Conservation (phyloP, 2,888 invertebrate genomes). For the Parascotia fuliginaria region DNA sequence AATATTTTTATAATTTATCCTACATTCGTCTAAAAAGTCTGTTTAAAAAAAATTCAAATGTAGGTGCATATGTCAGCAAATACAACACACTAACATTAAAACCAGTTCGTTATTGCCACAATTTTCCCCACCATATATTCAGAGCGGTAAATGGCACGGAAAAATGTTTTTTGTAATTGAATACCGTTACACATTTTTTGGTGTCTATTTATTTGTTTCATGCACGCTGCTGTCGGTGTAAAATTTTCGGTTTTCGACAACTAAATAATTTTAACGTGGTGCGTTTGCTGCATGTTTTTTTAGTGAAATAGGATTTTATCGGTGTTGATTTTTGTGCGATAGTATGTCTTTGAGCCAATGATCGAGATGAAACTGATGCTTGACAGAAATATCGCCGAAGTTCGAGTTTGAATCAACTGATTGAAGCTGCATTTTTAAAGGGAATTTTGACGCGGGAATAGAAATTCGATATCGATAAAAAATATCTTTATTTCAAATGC, state of each 20-base stretch:
- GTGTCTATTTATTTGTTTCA: conserved; percentile 8
- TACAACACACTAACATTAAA: conserved; percentile 4
- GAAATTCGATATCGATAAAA: too few species aligned
- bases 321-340: neutral
- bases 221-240: conserved; percentile 1
- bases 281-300: neutral
- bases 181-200: conserved; percentile 29
- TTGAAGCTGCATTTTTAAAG: too few species aligned
- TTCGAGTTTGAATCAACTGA: too few species aligned
- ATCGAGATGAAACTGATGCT: too few species aligned
- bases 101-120: conserved; percentile 29
- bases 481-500: too few species aligned
- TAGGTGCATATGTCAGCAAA: too few species aligned
- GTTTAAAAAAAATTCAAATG: too few species aligned
- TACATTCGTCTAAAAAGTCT: too few species aligned
- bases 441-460: too few species aligned
- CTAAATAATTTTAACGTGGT: conserved; percentile 1
- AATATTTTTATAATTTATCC: too few species aligned
- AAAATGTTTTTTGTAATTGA: conserved; percentile 48
- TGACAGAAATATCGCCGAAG: too few species aligned
- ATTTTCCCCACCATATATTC: conserved; percentile 41
- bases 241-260: neutral
- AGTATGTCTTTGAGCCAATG: neutral
- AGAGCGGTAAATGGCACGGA: conserved; percentile 40
- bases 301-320: neutral